Percentiles rank a stretch among this genome's conserved stretches.
These are phyloP conservation scores for Antechinus flavipes DNA, from an alignment of 2,113 vertebrate genomes.

Conservation along the genomic window DNA sequence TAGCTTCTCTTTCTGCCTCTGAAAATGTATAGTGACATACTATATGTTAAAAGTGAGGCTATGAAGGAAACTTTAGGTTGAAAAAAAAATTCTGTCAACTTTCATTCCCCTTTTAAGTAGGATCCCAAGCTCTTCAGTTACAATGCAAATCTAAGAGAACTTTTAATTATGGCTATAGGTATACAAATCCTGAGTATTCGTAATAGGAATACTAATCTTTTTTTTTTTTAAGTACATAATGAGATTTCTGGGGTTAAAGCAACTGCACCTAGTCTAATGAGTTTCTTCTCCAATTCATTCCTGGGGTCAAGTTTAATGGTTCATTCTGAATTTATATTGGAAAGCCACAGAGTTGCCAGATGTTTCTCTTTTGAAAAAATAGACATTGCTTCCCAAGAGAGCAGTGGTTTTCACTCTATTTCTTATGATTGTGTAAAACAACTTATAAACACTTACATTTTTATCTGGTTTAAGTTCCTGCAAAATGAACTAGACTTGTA, in stretches of 20 bases:
- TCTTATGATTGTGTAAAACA: constrained; percentile 21
- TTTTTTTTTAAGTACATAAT: background rate
- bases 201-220: background rate
- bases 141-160: background rate
- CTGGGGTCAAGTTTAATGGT: constrained; percentile 41
- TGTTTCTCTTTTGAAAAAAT: constrained; percentile 47
- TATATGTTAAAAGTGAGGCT: constrained; percentile 54
- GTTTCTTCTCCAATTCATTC: constrained; percentile 59
- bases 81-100: constrained; percentile 52
- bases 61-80: constrained; percentile 60
- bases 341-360: constrained; percentile 57
- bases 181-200: background rate
- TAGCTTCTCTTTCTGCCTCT: constrained; percentile 46
- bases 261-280: constrained; percentile 79
- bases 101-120: constrained; percentile 46
- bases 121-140: background rate
- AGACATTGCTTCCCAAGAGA: constrained; percentile 77
- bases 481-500: background rate
- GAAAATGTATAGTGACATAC: constrained; percentile 54
- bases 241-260: constrained; percentile 10
- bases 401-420: constrained; percentile 63
- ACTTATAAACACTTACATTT: background rate
- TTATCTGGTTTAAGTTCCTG: background rate
- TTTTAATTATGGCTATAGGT: background rate
- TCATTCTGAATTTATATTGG: constrained; percentile 8